phyloP scores from a whole-genome alignment of 2,888 invertebrate genomes.

The Drosophila niveifrons region DNA sequence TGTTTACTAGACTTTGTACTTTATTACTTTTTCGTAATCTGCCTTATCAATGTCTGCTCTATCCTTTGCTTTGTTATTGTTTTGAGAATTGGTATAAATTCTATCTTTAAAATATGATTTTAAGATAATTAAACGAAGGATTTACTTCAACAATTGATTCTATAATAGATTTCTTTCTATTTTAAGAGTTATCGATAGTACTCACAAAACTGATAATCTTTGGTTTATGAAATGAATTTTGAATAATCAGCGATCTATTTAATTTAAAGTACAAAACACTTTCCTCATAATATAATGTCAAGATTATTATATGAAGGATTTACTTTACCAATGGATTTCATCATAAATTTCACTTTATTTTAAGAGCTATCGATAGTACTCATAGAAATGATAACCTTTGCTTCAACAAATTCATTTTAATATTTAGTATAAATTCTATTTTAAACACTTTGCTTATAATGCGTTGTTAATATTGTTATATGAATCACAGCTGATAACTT shows the following conservation, averaged over 20 bases:
- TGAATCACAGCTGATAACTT: not conserved
- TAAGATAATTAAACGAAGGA: not conserved
- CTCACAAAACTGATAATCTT: too few relatives aligned
- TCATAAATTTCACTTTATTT: too few relatives aligned
- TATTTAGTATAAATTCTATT: not conserved
- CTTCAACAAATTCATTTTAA: too few relatives aligned
- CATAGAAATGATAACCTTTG: too few relatives aligned
- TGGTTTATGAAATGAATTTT: too few relatives aligned
- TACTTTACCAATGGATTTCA: not conserved
- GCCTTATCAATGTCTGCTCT: not conserved
- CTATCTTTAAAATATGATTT: not conserved
- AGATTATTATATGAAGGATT: not conserved
- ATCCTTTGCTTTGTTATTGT: conserved; percentile 1
- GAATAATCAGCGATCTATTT: too few relatives aligned
- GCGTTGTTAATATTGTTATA: not conserved
- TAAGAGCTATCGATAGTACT: too few relatives aligned
- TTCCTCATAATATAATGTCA: not conserved
- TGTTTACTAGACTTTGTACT: conserved; percentile 6
- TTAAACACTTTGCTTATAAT: not conserved
- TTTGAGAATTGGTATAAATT: not conserved
- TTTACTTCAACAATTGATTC: not conserved
- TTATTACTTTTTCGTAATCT: conserved; percentile 1
- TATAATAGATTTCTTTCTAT: too few relatives aligned
- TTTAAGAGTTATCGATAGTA: too few relatives aligned
- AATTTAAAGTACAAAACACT: too few relatives aligned